Evolutionary conservation across 2,888 invertebrate species (phyloP).

Genomic region (Bruchidius siliquastri): DNA sequence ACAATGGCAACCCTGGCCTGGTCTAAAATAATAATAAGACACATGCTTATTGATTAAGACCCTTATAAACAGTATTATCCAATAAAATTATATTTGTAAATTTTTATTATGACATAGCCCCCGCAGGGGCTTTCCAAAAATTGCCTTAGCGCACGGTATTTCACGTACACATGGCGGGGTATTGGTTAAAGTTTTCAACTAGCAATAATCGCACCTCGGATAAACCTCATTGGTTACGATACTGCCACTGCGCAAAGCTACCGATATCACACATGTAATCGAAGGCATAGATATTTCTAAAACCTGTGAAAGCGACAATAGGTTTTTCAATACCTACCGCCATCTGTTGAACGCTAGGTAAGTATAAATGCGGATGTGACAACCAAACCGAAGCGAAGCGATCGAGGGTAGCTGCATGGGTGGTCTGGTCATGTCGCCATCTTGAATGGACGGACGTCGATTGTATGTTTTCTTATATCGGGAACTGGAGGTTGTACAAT

Average conservation of each 20-base stretch:
- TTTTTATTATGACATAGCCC: conserved; percentile 17
- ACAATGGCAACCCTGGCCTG: no score
- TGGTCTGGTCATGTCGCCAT: no score
- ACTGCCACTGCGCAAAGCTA: conserved; percentile 89
- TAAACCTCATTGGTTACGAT: conserved; percentile 89
- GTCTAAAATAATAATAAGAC: no score
- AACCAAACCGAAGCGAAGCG: no score
- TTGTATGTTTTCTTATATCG: no score
- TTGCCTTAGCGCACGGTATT: conserved; percentile 52
- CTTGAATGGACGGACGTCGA: no score
- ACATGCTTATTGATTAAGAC: no score
- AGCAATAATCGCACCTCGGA: conserved; percentile 76
- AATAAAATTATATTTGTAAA: no score
- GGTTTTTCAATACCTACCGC: not conserved
- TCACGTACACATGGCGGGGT: conserved; percentile 52
- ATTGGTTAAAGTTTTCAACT: conserved; percentile 50
- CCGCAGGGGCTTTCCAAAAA: conserved; percentile 49
- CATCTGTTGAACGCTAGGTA: not conserved
- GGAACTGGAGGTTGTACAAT: no score
- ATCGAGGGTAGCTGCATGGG: no score
- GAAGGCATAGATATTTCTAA: not conserved
- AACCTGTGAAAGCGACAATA: not conserved
- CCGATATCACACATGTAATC: conserved; percentile 20
- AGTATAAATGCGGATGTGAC: no score
- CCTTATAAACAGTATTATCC: no score